Conservation (phyloP, 1,140 invertebrate genomes). For the Drosophila pseudoobscura region DNA sequence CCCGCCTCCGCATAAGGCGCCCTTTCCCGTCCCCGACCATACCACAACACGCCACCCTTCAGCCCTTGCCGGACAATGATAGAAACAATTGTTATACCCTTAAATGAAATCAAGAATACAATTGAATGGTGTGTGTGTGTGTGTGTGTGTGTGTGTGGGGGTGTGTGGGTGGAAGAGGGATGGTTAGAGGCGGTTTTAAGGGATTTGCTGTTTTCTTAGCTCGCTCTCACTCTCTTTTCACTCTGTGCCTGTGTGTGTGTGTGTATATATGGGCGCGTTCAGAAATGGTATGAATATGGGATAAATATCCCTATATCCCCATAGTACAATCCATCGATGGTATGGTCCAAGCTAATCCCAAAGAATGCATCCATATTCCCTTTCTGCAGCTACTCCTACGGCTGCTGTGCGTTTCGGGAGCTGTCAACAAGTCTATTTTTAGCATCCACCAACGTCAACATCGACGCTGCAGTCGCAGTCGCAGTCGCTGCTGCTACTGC, state of each 20-base stretch:
- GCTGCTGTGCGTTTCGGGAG: slow-evolving; percentile 45
- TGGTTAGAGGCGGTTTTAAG: neutral
- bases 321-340: neutral
- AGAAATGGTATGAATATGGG: neutral
- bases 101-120: slow-evolving; percentile 9
- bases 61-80: neutral
- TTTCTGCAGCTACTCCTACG: slow-evolving; percentile 4
- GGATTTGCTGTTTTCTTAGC: slow-evolving; percentile 27
- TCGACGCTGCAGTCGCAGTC: slow-evolving; percentile 36
- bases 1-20: no score
- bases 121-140: slow-evolving; percentile 10
- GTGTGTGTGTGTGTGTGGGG: neutral
- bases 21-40: no score
- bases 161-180: no score
- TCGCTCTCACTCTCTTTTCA: slow-evolving; percentile 20
- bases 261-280: neutral
- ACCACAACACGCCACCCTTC: no score
- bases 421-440: slow-evolving; percentile 80
- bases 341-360: slow-evolving; percentile 2
- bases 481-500: slow-evolving; percentile 6
- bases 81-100: slow-evolving; percentile 4
- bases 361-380: slow-evolving; percentile 4
- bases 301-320: neutral
- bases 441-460: slow-evolving; percentile 25
- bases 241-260: slow-evolving; percentile 11